A percentile compares a stretch with the other conserved stretches of the same genome.
Conservation (phyloP, 2,888 invertebrate species). For the Euplagia quadripunctaria region DNA sequence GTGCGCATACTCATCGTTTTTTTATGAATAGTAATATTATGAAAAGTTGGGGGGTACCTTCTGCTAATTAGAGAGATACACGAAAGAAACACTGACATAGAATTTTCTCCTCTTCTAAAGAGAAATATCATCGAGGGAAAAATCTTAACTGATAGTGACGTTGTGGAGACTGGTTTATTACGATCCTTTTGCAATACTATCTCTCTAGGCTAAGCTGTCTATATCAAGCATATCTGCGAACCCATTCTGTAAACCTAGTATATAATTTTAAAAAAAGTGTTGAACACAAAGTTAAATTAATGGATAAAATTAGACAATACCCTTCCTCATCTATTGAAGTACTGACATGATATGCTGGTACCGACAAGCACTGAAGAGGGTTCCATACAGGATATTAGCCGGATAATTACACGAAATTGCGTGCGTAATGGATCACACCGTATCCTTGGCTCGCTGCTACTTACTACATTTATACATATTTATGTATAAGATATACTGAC, state of each 20-base stretch:
- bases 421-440: constrained; percentile 41
- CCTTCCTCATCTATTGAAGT: constrained; percentile 34
- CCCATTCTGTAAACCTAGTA: neutral
- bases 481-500: neutral
- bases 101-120: too few species aligned
- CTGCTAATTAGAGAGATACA: too few species aligned
- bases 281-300: neutral
- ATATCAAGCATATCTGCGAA: too few species aligned
- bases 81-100: too few species aligned
- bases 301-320: constrained; percentile 3
- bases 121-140: too few species aligned
- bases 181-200: too few species aligned
- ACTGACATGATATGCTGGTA: constrained; percentile 55
- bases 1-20: too few species aligned
- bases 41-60: too few species aligned
- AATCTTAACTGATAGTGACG: too few species aligned
- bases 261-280: neutral
- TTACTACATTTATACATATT: neutral
- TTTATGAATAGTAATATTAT: too few species aligned
- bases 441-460: constrained; percentile 4
- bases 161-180: too few species aligned
- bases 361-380: constrained; percentile 70
- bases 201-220: too few species aligned
- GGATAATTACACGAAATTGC: constrained; percentile 66
- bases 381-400: constrained; percentile 59